phyloP scores from a whole-genome alignment of 2,888 invertebrate species.

The Coelopa pilipes region DNA sequence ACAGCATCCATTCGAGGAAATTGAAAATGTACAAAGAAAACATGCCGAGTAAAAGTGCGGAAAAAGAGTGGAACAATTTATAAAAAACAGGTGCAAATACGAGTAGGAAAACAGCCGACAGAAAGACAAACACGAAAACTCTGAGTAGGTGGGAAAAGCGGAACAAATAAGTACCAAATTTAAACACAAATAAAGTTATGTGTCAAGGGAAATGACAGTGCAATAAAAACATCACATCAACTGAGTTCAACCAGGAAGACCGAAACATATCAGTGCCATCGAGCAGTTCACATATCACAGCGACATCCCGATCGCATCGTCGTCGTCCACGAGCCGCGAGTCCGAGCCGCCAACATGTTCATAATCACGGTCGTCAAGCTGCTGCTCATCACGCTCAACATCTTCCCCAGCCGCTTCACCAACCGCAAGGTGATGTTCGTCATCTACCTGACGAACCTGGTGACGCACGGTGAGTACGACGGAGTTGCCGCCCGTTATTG shows the following conservation, averaged over 20 bases:
- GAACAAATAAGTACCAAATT: too few species aligned
- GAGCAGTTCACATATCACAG: neutral
- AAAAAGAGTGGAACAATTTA: neutral
- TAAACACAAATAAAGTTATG: too few species aligned
- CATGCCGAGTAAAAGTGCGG: neutral
- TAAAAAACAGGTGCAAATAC: too few species aligned
- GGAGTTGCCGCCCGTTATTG: too few species aligned
- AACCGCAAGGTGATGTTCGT: conserved; percentile 66
- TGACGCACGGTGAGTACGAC: conserved; percentile 65
- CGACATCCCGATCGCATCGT: neutral
- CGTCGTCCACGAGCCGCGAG: neutral
- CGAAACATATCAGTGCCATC: neutral
- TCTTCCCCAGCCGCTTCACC: conserved; percentile 67
- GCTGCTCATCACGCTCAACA: conserved; percentile 65
- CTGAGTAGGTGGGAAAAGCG: too few species aligned
- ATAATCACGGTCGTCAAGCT: conserved; percentile 66
- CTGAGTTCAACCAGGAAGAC: neutral
- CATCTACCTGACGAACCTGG: conserved; percentile 66
- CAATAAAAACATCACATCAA: too few species aligned
- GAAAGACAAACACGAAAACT: too few species aligned
- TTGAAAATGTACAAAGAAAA: neutral
- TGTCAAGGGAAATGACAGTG: too few species aligned
- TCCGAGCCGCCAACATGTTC: conserved; percentile 58
- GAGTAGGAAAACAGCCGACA: too few species aligned
- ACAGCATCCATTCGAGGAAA: too few species aligned